These are phyloP conservation scores for Cinclus cinclus DNA, from an alignment of 2,113 vertebrate species.

Conservation along the genomic window DNA sequence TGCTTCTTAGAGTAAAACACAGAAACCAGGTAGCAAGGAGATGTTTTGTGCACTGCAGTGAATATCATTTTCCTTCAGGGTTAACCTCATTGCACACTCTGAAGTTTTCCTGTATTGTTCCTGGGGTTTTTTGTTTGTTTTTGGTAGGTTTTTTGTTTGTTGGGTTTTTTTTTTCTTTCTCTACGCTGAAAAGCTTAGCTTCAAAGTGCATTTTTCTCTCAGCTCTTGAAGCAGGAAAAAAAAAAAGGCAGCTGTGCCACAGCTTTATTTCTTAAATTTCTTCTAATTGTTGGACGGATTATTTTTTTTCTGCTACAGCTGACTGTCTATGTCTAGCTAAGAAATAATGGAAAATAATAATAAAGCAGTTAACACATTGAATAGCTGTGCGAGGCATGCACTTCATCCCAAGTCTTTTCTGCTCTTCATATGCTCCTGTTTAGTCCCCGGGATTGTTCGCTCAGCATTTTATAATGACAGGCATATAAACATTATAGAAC, in stretches of 20 bases:
- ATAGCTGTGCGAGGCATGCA: neutral
- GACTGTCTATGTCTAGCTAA: neutral
- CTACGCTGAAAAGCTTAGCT: neutral
- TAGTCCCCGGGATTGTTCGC: conserved; percentile 17
- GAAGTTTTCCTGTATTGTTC: neutral
- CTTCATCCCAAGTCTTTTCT: neutral
- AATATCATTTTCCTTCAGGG: conserved; percentile 11
- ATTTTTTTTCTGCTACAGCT: neutral
- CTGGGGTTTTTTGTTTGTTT: neutral
- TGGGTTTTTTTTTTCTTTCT: neutral
- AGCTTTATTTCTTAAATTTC: conserved; percentile 4
- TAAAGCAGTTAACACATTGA: neutral
- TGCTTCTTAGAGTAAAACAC: neutral
- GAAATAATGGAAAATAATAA: conserved; percentile 10
- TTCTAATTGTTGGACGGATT: neutral
- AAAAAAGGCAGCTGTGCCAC: neutral
- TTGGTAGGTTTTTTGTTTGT: too few species aligned
- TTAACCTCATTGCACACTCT: neutral
- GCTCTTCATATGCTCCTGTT: neutral
- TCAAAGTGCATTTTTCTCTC: neutral
- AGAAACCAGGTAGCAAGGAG: neutral
- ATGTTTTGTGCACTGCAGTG: neutral
- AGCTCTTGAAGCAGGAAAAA: neutral
- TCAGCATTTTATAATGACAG: conserved; percentile 33
- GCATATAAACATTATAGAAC: neutral